Percentiles rank a stretch among this genome's conserved stretches.
phyloP scores from a whole-genome alignment of 1,140 invertebrate species.

The Macrobrachium rosenbergii region DNA sequence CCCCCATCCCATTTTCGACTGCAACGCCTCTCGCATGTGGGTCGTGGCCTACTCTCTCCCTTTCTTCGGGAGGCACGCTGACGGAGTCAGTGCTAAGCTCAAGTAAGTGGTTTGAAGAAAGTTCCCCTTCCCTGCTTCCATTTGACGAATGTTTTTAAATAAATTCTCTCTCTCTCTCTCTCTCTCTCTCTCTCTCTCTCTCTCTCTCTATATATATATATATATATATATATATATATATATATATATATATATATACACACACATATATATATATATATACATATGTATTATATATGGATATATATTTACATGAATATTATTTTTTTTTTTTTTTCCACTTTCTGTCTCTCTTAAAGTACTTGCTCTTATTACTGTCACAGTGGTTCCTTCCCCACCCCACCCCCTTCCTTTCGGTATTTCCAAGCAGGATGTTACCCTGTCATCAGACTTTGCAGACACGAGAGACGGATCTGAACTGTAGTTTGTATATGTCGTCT shows the following conservation, averaged over 20 bases:
- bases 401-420: background rate
- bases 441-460: no score
- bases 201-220: background rate
- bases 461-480: no score
- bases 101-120: slow-evolving; percentile 16
- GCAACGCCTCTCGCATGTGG: slow-evolving; percentile 37
- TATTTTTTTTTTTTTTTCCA: background rate
- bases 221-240: background rate
- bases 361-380: background rate
- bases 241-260: background rate
- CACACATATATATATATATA: background rate
- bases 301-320: background rate
- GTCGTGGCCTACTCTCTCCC: slow-evolving; percentile 44
- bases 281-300: background rate
- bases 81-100: slow-evolving; percentile 29
- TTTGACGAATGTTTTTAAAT: background rate
- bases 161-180: slow-evolving; percentile 7
- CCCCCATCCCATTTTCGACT: slow-evolving; percentile 25
- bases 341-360: background rate
- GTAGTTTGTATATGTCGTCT: no score
- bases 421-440: background rate
- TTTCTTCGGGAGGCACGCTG: slow-evolving; percentile 24
- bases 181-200: background rate
- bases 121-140: background rate
- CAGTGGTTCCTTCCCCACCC: background rate